Evolutionary conservation across 2,888 invertebrate genomes (phyloP).

Genomic region (Baccha elongata): DNA sequence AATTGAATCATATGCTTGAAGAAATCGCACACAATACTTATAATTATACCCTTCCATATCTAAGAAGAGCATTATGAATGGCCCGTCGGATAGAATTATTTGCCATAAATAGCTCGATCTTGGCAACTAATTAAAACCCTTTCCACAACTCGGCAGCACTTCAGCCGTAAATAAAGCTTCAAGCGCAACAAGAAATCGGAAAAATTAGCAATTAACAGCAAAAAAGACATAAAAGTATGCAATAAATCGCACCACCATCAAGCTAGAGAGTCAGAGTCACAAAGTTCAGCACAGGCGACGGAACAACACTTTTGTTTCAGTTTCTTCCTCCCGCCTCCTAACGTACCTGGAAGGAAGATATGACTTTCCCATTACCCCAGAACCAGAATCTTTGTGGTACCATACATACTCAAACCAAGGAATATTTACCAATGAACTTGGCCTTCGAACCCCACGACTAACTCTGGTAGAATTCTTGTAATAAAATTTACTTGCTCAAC

Average conservation of each 20-base stretch:
- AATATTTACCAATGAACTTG: slow-evolving; percentile 69
- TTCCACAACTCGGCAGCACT: slow-evolving; percentile 51
- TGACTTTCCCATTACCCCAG: slow-evolving; percentile 4
- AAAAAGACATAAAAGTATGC: slow-evolving; percentile 64
- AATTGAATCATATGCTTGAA: slow-evolving; percentile 63
- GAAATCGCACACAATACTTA: slow-evolving; percentile 45
- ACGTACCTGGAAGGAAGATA: slow-evolving; percentile 20
- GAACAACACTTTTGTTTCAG: slow-evolving; percentile 59
- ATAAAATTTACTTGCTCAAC: slow-evolving; percentile 71
- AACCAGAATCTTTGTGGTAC: not conserved
- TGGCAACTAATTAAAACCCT: slow-evolving; percentile 71
- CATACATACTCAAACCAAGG: slow-evolving; percentile 3
- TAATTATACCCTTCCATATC: not conserved
- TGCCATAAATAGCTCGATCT: slow-evolving; percentile 70
- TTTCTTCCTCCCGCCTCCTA: slow-evolving; percentile 13
- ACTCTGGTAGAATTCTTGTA: slow-evolving; percentile 39
- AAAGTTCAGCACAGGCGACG: slow-evolving; percentile 7
- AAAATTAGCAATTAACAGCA: slow-evolving; percentile 71
- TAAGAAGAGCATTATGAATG: slow-evolving; percentile 52
- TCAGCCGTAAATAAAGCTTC: slow-evolving; percentile 58
- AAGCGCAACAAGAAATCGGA: slow-evolving; percentile 62
- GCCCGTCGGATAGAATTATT: slow-evolving; percentile 63
- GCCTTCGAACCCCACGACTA: slow-evolving; percentile 52
- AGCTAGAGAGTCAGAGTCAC: not conserved
- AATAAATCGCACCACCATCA: slow-evolving; percentile 59